Base-by-base conservation (phyloP, 2,888 invertebrate species). In the Chrysodeixis includens region DNA sequence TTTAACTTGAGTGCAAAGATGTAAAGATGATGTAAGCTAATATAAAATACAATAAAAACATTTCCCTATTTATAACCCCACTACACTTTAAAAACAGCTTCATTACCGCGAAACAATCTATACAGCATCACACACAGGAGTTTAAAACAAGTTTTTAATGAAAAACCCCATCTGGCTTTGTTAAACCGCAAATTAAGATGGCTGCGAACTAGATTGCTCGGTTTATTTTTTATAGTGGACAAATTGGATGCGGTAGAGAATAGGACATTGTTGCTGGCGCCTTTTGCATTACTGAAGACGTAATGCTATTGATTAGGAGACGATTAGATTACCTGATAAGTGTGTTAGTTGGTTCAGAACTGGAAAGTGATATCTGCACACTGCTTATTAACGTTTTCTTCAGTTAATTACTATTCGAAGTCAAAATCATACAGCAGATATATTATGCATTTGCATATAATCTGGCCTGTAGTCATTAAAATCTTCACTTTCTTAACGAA, bases 151-250 rank as follows among this genome's bases (percentile, higher is more conserved):
- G 63, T 64, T 66, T 74, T 68, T 69, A 73, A 76, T 73, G 65
- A 65, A 73, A 75, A 71, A 61, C 52, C 67, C 56, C 65, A 71
- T 73, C 78, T 69, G 69, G 79, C 76, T 78, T 77, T 79, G 70
- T 71, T 67, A 60, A 63, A 55, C 66, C 67, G 69, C 75, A 71
- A 79, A 79, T 77, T 79, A 77, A 75, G 67, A 79, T 69, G 49
- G 71, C 62, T 14, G 52, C 66, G 30, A 62, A 71, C 68, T 68
- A 74, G 79, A 74, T 76, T 71, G 63, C 69, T 55, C 56, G 18
- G 55, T 68, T 67, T 74, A 74, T 78, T 78, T 71, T 78, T 76
- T 78, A 69, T 60, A 56, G 63, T 67, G 63, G 63, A 76, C 62
- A 67, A 68, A 76, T 71, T 74, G 74, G 58, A 69, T 66, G 62